Percentiles rank a stretch among this genome's conserved stretches.
Conservation (phyloP, 2,888 invertebrate species). For the Heliconius erato region DNA sequence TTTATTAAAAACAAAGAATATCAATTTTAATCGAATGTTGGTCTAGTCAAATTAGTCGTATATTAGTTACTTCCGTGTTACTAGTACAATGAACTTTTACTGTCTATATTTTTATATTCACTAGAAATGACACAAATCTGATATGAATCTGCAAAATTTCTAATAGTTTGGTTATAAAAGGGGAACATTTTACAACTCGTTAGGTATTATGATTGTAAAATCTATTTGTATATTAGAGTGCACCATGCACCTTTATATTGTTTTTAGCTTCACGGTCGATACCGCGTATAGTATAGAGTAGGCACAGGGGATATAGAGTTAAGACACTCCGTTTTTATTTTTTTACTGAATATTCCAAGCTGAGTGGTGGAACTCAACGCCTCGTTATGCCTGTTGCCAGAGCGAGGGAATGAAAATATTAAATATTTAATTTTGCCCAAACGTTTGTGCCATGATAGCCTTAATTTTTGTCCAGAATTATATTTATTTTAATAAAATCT, state of each 20-base stretch:
- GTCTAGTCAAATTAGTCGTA: neutral
- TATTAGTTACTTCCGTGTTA: neutral
- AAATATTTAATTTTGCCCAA: neutral
- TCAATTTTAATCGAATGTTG: neutral
- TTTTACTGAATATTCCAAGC: too few relatives aligned
- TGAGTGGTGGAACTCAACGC: too few relatives aligned
- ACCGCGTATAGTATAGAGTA: too few relatives aligned
- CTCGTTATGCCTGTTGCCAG: neutral
- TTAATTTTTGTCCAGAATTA: too few relatives aligned
- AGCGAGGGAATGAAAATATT: neutral
- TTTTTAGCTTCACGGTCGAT: neutral
- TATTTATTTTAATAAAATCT: too few relatives aligned
- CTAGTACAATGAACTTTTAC: constrained; percentile 18
- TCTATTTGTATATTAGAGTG: neutral
- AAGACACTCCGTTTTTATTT: too few relatives aligned
- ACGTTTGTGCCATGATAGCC: neutral
- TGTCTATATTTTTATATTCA: neutral
- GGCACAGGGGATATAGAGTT: too few relatives aligned
- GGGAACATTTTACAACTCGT: neutral
- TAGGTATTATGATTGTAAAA: neutral
- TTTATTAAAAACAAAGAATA: neutral
- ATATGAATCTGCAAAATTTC: constrained; percentile 16
- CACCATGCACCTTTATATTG: neutral
- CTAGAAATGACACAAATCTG: neutral
- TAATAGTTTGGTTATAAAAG: constrained; percentile 1